Evolutionary conservation across 2,888 invertebrate genomes (phyloP).

Genomic region (Nomada goodeniana): DNA sequence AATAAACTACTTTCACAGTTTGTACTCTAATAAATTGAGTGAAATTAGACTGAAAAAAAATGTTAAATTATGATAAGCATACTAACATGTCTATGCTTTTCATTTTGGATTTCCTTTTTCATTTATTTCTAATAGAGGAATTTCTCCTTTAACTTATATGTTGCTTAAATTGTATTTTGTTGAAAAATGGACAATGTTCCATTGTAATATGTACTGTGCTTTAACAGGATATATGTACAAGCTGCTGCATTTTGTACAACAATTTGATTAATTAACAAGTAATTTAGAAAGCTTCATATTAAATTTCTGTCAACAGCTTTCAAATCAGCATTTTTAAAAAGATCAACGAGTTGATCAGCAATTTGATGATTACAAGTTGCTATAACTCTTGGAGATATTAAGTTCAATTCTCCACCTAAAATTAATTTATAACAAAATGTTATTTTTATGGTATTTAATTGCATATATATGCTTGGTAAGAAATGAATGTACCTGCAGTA

Average conservation of each 20-base stretch:
- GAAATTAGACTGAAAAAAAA: too few species aligned
- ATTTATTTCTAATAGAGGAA: too few species aligned
- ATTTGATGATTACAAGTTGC: slow-evolving; percentile 85
- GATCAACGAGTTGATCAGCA: slow-evolving; percentile 84
- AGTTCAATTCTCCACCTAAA: slow-evolving; percentile 85
- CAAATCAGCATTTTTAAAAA: slow-evolving; percentile 85
- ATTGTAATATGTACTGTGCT: too few species aligned
- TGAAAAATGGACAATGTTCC: too few species aligned
- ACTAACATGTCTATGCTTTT: too few species aligned
- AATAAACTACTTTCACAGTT: too few species aligned
- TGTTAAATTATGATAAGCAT: too few species aligned
- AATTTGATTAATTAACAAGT: not conserved
- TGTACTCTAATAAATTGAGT: too few species aligned
- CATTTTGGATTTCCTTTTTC: too few species aligned
- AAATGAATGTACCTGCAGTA: slow-evolving; percentile 85
- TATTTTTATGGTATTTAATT: not conserved
- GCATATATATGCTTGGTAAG: not conserved
- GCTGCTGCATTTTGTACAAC: not conserved
- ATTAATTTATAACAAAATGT: slow-evolving; percentile 20
- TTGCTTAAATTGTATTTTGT: too few species aligned
- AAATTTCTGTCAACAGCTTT: slow-evolving; percentile 64
- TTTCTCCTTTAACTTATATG: too few species aligned
- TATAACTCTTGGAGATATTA: slow-evolving; percentile 87
- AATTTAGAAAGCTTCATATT: slow-evolving; percentile 28
- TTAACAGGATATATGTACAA: too few species aligned